A percentile compares a stretch with the other conserved stretches of the same genome.
Evolutionary conservation across 2,797 vertebrate species (phyloP).

Genomic region (Aselliscus stoliczkanus): DNA sequence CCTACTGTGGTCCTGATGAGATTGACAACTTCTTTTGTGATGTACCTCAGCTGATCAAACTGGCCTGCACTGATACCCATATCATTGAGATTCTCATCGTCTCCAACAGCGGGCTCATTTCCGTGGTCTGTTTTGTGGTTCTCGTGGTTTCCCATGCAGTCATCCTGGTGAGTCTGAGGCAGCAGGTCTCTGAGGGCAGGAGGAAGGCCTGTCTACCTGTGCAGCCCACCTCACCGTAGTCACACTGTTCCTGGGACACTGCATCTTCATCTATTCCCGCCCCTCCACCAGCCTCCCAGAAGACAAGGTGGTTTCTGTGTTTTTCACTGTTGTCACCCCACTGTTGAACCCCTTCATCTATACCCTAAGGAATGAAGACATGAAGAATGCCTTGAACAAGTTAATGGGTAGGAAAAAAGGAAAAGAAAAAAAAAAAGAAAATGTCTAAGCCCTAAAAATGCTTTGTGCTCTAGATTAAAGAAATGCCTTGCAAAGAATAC

Average conservation of each 20-base stretch:
- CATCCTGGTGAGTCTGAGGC: conserved; percentile 73
- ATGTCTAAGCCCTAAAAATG: background rate
- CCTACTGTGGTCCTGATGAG: conserved; percentile 74
- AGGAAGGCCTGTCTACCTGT: conserved; percentile 77
- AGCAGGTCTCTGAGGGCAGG: conserved; percentile 62
- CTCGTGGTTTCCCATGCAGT: conserved; percentile 71
- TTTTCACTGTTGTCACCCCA: conserved; percentile 75
- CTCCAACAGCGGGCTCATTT: conserved; percentile 78
- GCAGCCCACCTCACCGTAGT: conserved; percentile 74
- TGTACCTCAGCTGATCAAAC: conserved; percentile 72
- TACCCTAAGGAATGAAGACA: conserved; percentile 76
- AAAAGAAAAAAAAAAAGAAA: conserved; percentile 45
- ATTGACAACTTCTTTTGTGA: conserved; percentile 80
- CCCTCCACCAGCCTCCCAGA: conserved; percentile 74
- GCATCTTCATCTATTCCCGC: conserved; percentile 78
- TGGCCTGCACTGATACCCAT: conserved; percentile 72
- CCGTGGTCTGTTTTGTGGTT: conserved; percentile 72
- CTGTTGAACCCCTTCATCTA: conserved; percentile 79
- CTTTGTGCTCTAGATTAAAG: background rate
- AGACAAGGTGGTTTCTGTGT: conserved; percentile 77
- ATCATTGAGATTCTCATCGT: conserved; percentile 76
- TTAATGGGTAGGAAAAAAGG: conserved; percentile 13
- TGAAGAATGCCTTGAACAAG: conserved; percentile 74
- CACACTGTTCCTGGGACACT: conserved; percentile 75
- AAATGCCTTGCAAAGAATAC: background rate